These are phyloP conservation scores for Ectobius pallidus DNA, from an alignment of 2,888 invertebrate species.

Conservation along the genomic window DNA sequence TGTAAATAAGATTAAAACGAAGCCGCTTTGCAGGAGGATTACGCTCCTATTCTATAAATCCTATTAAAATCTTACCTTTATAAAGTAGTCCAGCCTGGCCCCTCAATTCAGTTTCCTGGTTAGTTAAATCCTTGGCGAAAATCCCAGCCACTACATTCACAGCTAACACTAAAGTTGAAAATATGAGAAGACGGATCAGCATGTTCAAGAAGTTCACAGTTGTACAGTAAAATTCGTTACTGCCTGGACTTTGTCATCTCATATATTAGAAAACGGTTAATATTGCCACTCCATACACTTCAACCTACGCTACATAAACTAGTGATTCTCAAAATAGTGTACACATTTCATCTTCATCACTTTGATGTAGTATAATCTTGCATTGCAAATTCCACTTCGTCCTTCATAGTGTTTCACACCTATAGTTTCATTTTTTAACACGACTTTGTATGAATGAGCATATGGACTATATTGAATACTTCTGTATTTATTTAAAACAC, in stretches of 20 bases:
- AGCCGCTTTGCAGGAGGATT: no score
- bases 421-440: neutral
- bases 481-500: neutral
- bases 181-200: slow-evolving; percentile 11
- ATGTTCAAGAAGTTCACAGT: neutral
- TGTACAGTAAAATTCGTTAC: neutral
- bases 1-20: no score
- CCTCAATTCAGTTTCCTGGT: neutral
- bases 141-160: slow-evolving; percentile 21
- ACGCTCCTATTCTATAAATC: no score
- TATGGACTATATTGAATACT: neutral
- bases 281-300: neutral
- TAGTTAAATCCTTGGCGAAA: slow-evolving; percentile 6
- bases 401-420: neutral
- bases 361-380: no score
- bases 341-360: neutral
- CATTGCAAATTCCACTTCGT: no score
- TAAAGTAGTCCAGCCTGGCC: neutral
- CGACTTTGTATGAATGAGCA: neutral
- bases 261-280: neutral
- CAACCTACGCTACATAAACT: neutral
- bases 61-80: neutral
- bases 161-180: slow-evolving; percentile 15
- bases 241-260: neutral
- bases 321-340: neutral